phyloP scores from a whole-genome alignment of 2,888 invertebrate species.

The Athalia circularis region DNA sequence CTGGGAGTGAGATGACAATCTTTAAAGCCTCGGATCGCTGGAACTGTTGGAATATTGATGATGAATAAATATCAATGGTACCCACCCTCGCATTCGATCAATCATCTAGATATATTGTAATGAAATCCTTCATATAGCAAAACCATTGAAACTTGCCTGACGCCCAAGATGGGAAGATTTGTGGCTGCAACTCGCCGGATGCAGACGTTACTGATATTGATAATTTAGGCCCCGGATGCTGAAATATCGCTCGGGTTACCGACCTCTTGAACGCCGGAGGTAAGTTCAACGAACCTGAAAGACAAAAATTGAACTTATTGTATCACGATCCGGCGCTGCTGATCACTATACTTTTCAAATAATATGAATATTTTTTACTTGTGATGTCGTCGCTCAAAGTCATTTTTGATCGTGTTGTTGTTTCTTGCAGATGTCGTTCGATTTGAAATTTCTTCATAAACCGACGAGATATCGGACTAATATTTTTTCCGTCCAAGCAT shows the following conservation, averaged over 20 bases:
- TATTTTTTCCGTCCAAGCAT: conserved; percentile 78
- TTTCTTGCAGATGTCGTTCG: conserved; percentile 73
- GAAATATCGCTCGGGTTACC: conserved; percentile 68
- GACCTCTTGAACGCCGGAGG: conserved; percentile 70
- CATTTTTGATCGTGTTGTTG: conserved; percentile 57
- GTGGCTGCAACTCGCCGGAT: conserved; percentile 58
- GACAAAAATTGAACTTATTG: not conserved
- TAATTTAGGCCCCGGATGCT: conserved; percentile 64
- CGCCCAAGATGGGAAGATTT: conserved; percentile 66
- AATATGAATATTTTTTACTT: conserved; percentile 49
- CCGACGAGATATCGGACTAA: conserved; percentile 78
- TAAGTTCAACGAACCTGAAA: conserved; percentile 66
- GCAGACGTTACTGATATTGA: conserved; percentile 60
- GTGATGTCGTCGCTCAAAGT: conserved; percentile 64
- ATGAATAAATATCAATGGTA: conserved; percentile 36
- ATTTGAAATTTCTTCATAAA: conserved; percentile 81
- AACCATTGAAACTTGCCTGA: conserved; percentile 57
- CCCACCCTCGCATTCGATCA: conserved; percentile 10
- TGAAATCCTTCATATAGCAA: not conserved
- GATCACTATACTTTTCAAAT: not conserved
- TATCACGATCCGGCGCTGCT: not conserved
- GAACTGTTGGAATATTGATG: conserved; percentile 51
- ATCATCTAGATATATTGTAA: conserved; percentile 16
- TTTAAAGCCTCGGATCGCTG: conserved; percentile 55
- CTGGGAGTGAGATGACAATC: conserved; percentile 61